A percentile compares a stretch with the other conserved stretches of the same genome.
phyloP scores from a whole-genome alignment of 2,113 vertebrate genomes.

The Melospiza georgiana region DNA sequence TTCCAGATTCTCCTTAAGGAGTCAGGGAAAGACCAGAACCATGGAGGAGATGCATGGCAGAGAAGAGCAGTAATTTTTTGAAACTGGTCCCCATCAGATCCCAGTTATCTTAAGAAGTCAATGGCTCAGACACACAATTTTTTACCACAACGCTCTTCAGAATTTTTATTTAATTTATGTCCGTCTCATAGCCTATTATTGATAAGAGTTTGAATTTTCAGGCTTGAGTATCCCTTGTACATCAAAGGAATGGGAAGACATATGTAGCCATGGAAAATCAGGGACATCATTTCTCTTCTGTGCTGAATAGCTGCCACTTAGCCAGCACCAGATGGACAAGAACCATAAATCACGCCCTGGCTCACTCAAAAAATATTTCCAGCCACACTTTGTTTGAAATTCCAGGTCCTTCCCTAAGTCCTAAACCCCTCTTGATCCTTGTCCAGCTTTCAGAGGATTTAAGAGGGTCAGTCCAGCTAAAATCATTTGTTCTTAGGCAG shows the following conservation, averaged over 20 bases:
- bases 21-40: neutral
- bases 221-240: neutral
- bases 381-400: neutral
- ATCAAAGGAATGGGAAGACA: slow-evolving; percentile 4
- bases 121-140: neutral
- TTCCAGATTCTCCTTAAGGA: neutral
- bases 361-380: neutral
- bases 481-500: neutral
- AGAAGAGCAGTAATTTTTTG: neutral
- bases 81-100: neutral
- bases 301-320: neutral
- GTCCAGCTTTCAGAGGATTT: slow-evolving; percentile 10
- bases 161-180: neutral
- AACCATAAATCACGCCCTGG: slow-evolving; percentile 19
- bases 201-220: neutral
- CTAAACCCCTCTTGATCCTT: neutral
- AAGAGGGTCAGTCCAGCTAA: neutral
- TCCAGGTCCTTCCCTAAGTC: neutral
- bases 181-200: neutral
- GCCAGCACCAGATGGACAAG: slow-evolving; percentile 49
- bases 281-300: neutral
- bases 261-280: neutral
- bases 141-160: neutral
- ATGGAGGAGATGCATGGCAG: neutral
- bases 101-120: neutral